Base-by-base conservation (phyloP, 1,140 invertebrate genomes). In the Lordiphosa clarofinis region DNA sequence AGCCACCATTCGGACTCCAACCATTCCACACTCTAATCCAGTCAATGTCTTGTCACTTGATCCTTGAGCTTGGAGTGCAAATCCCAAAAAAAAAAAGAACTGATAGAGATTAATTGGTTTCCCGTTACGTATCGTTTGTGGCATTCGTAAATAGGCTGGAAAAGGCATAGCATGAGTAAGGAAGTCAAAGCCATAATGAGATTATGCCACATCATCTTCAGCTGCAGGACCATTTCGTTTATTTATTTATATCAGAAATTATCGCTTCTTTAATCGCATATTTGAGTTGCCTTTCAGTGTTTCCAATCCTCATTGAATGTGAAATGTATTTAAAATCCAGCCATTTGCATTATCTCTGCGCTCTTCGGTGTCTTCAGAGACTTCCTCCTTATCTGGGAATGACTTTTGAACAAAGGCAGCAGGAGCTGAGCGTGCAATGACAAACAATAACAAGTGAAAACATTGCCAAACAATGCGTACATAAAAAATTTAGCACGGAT, bases 101-200 rank as follows among this genome's bases (percentile, higher is more conserved):
- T 84, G 78, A 86, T 84, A 78, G 79, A 84, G 78, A 84, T 84
- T 84, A 84, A 84, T 84, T 84, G 79, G 78, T 71, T 73, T 84
- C 78, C 43, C 56, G 58, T 84, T 84, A 73, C 78, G 56, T 53
- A 47, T 63, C 54, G 65, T 57, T 68, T 10, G 4, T 33, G 38
- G 46, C 38, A 73, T 24, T 24, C 21, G 56, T 67, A 59, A 42
- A 69, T 60, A 57, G 55, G 24, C 38, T 24, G 21, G 0, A 24
- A 24, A 24, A 24, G 21, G 21, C 21, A 24, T 1, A 24, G 21
- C 4, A 24, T 24, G 21, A 24, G 21, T 24, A 5, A 24, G 13
- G 53, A 21, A 21, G 28, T 38, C 15, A 37, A 13, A 53, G 39
- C 39, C 44, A 56, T 84, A 81, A 81, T 57, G 35, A 64, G 72